phyloP scores from a whole-genome alignment of 2,113 vertebrate genomes.

The Platysteira castanea region DNA sequence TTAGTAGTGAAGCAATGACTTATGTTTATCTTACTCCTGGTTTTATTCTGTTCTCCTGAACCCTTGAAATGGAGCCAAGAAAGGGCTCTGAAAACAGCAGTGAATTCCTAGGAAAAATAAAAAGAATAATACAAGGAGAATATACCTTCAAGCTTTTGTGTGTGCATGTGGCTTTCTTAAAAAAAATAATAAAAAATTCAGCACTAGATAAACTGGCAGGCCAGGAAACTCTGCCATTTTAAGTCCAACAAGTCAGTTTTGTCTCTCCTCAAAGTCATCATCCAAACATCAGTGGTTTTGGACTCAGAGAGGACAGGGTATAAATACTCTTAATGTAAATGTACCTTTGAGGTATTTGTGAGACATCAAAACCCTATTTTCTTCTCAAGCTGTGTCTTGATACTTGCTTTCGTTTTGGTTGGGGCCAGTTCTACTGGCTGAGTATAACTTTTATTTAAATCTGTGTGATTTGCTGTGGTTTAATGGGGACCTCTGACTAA shows the following conservation, averaged over 20 bases:
- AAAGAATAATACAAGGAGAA: background rate
- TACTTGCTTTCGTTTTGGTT: background rate
- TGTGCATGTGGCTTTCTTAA: background rate
- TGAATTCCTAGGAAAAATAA: background rate
- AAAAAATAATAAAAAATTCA: background rate
- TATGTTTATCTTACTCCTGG: background rate
- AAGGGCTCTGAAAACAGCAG: background rate
- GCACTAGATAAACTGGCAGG: background rate
- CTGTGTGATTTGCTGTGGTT: background rate
- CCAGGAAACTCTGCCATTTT: background rate
- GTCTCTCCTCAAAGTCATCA: background rate
- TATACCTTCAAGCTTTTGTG: background rate
- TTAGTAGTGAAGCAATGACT: background rate
- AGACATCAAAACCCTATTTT: background rate
- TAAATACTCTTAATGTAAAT: background rate
- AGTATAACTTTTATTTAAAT: background rate
- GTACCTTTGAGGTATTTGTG: background rate
- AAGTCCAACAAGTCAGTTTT: background rate
- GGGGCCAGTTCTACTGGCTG: background rate
- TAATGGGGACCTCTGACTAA: background rate
- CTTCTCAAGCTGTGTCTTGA: background rate
- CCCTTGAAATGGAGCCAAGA: background rate
- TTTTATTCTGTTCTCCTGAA: background rate
- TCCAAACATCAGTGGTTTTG: background rate
- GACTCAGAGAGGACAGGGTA: background rate